Base-by-base conservation (phyloP, 2,888 invertebrate species). In the Caenorhabditis plicata region DNA sequence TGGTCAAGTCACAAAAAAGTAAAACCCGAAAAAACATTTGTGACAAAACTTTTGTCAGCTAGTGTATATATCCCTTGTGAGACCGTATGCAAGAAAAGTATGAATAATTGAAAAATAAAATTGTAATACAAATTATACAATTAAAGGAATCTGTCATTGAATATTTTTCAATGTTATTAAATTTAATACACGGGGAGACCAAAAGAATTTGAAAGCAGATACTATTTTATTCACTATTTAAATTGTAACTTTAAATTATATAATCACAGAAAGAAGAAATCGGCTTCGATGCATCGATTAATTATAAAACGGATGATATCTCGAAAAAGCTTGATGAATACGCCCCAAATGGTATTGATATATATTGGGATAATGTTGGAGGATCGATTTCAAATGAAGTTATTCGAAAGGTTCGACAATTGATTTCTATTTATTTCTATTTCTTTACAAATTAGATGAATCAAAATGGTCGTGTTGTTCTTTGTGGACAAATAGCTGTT, bases 321-420 rank as follows among this genome's bases (percentile, higher is more conserved):
- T 40, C 56, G 13, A 65, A 72, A 3, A 65, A 67, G 33, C 49
- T 83, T 43, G 55, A 55, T 19, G 63, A 72, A 29, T 15, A 64
- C 2, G 82, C 82, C 55, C 81, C 82, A 4, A 61, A 74, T 33
- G 82, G 83, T 11, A 70, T 83, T 3, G 77, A 82, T 68, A 73
- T 80, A 13, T 83, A 83, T 64, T 83, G 82, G 77, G 83, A 83
- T 66, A 83, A 83, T 74, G 82, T 83, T 23, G 83, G 83, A 2
- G 83, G 83, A 1, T 68, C 70, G 9, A 73, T 82, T 15, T 82
- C 81, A 55, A 77, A 83, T 58, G 64, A 56, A 4, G 81, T 83
- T n/a, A 82, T 83, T 39, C 56, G 64, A 26, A 75, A 78, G 74
- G 82, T 82, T 9, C 11, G 22, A 11, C n/a, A 7, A 11, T 8